Percentiles rank a stretch among this genome's conserved stretches.
Conservation (phyloP, 2,888 invertebrate species). For the Pyrgus malvae region DNA sequence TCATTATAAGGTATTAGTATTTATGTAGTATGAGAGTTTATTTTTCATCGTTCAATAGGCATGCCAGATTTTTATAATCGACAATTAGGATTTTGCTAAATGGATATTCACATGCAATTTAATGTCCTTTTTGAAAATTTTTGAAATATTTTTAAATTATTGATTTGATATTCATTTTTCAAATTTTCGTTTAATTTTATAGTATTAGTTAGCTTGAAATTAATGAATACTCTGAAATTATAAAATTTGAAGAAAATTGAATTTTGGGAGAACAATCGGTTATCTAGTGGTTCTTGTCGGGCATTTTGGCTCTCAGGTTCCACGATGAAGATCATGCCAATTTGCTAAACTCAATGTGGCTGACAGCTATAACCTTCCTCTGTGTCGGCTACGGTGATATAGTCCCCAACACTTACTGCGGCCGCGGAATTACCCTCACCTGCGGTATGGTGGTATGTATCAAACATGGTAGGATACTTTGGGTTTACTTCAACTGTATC, state of each 20-base stretch:
- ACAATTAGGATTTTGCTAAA: constrained; percentile 21
- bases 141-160: constrained; percentile 1
- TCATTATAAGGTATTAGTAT: constrained; percentile 61
- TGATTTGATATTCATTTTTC: constrained; percentile 10
- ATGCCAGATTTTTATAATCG: constrained; percentile 55
- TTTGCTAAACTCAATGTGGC: constrained; percentile 99
- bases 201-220: constrained; percentile 12
- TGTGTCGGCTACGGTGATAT: constrained; percentile 99
- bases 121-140: not conserved
- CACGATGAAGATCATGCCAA: constrained; percentile 99
- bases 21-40: constrained; percentile 64
- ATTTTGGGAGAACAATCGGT: constrained; percentile 49
- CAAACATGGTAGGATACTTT: constrained; percentile 59
- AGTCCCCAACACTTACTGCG: constrained; percentile 99
- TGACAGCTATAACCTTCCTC: constrained; percentile 99
- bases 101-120: constrained; percentile 10
- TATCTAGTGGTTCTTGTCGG: constrained; percentile 79
- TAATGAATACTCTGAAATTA: constrained; percentile 18
- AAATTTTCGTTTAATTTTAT: constrained; percentile 9
- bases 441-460: constrained; percentile 99
- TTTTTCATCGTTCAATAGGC: constrained; percentile 63
- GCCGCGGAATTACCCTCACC: constrained; percentile 98
- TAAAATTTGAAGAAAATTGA: constrained; percentile 3
- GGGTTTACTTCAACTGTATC: constrained; percentile 46
- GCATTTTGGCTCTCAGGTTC: constrained; percentile 88